Evolutionary conservation across 1,140 invertebrate species (phyloP).

Genomic region (Periplaneta americana): DNA sequence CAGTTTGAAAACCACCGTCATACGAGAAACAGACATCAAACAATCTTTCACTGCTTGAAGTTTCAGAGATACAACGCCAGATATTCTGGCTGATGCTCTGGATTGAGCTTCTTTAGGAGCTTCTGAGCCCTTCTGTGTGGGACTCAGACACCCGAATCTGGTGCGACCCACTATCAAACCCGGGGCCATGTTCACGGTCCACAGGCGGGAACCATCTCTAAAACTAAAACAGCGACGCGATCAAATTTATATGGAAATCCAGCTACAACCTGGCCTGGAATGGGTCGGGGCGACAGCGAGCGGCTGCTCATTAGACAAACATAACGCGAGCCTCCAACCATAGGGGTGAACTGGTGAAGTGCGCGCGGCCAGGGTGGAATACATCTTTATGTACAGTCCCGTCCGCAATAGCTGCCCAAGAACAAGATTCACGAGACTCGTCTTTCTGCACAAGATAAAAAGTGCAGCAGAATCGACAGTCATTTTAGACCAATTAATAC

Average conservation of each 20-base stretch:
- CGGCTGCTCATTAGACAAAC: conserved; percentile 14
- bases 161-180: not conserved
- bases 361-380: not conserved
- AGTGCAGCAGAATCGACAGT: too few relatives aligned
- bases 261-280: not conserved
- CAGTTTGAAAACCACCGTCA: too few relatives aligned
- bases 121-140: too few relatives aligned
- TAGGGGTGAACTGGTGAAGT: not conserved
- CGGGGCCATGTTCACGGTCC: not conserved
- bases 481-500: too few relatives aligned
- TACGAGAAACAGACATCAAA: too few relatives aligned
- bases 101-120: too few relatives aligned
- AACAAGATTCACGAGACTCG: too few relatives aligned
- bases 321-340: conserved; percentile 4
- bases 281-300: not conserved
- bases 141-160: not conserved
- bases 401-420: not conserved
- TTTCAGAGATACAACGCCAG: too few relatives aligned
- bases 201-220: not conserved
- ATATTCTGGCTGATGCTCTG: too few relatives aligned
- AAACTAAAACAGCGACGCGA: conserved; percentile 12
- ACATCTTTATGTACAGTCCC: not conserved
- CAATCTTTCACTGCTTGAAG: too few relatives aligned
- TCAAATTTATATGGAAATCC: conserved; percentile 19
- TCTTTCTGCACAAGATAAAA: too few relatives aligned